Evolutionary conservation across 2,888 invertebrate genomes (phyloP).

Genomic region (Gastrophysa polygoni): DNA sequence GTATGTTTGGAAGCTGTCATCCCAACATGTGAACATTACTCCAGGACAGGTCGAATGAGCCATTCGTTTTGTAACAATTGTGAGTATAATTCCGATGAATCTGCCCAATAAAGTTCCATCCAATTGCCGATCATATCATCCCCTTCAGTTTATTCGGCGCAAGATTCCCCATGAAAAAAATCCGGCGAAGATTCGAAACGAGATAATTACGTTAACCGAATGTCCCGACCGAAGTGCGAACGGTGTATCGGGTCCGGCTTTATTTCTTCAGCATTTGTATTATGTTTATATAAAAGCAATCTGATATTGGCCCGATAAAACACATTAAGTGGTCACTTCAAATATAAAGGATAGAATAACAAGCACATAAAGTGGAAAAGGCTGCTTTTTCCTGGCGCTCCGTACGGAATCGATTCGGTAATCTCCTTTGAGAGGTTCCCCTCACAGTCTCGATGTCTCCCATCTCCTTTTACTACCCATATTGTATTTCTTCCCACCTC

Average conservation of each 20-base stretch:
- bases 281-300: conserved; percentile 52
- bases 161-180: not conserved
- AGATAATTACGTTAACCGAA: not conserved
- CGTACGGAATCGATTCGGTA: conserved; percentile 54
- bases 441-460: conserved; percentile 43
- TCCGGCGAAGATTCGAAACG: not conserved
- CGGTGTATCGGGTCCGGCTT: not conserved
- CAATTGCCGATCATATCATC: not conserved
- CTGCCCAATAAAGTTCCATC: no score
- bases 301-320: conserved; percentile 54
- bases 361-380: conserved; percentile 54
- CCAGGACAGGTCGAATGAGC: no score
- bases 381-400: conserved; percentile 43
- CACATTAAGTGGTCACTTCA: conserved; percentile 56
- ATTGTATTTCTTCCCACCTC: conserved; percentile 40
- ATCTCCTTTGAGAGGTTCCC: conserved; percentile 53
- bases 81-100: not conserved
- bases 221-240: not conserved
- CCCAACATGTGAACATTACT: no score
- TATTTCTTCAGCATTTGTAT: conserved; percentile 42
- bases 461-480: conserved; percentile 36
- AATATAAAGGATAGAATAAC: conserved; percentile 57
- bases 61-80: no score
- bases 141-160: not conserved
- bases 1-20: no score